These are phyloP conservation scores for Conops quadrifasciatus DNA, from an alignment of 2,888 invertebrate species.

Conservation along the genomic window DNA sequence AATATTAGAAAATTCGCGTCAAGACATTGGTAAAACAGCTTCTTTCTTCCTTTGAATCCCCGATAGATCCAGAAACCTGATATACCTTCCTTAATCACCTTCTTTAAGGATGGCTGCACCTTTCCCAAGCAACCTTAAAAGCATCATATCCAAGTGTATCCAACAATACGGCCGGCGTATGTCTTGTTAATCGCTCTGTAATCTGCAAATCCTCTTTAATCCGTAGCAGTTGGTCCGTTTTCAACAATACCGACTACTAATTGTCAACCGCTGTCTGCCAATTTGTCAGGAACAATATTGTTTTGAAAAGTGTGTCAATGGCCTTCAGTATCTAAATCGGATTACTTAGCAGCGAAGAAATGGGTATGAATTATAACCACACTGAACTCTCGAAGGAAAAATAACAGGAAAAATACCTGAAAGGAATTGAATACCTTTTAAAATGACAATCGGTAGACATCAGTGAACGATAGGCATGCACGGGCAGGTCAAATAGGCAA, in stretches of 20 bases:
- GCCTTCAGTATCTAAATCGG: constrained; percentile 27
- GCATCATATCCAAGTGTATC: no score
- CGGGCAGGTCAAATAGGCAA: neutral
- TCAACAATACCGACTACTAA: constrained; percentile 14
- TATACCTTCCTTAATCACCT: no score
- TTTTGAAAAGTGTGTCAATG: constrained; percentile 22
- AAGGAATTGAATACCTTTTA: constrained; percentile 19
- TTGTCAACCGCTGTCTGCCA: constrained; percentile 23
- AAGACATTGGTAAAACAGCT: no score
- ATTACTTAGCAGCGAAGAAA: constrained; percentile 8
- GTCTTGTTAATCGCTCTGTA: constrained; percentile 4
- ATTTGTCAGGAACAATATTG: constrained; percentile 12
- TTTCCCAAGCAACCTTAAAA: no score
- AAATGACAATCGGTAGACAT: no score
- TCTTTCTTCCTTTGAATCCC: no score
- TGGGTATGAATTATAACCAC: no score
- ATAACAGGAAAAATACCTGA: neutral
- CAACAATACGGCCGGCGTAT: neutral
- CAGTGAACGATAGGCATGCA: no score
- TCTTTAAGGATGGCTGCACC: no score
- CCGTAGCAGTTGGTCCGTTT: constrained; percentile 27
- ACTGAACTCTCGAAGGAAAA: neutral
- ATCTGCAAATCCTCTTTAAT: constrained; percentile 18
- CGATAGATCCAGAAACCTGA: no score
- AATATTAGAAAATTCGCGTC: no score